Conservation (phyloP, 2,888 invertebrate genomes). For the Sinhomidia bicolor region DNA sequence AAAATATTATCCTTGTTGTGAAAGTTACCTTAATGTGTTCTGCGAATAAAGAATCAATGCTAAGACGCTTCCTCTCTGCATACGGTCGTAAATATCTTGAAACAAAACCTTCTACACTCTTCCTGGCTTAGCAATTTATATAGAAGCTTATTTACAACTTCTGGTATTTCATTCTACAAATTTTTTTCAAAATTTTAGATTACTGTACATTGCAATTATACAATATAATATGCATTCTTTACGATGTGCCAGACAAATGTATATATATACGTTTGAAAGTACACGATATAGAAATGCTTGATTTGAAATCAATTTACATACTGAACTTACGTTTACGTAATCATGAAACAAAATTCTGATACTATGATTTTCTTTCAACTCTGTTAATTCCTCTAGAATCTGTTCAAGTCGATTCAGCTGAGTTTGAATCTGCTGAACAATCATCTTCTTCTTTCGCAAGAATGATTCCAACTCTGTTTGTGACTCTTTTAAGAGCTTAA, state of each 20-base stretch:
- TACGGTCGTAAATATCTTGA: slow-evolving; percentile 75
- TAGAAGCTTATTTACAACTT: slow-evolving; percentile 77
- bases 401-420: slow-evolving; percentile 59
- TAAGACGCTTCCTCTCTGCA: slow-evolving; percentile 72
- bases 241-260: neutral
- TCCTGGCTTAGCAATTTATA: slow-evolving; percentile 74
- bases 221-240: neutral
- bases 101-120: slow-evolving; percentile 76
- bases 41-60: slow-evolving; percentile 71
- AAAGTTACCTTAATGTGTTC: slow-evolving; percentile 77
- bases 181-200: neutral
- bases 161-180: slow-evolving; percentile 72
- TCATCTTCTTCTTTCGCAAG: neutral
- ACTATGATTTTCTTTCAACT: slow-evolving; percentile 73
- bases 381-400: slow-evolving; percentile 72
- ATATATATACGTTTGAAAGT: neutral
- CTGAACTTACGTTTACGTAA: slow-evolving; percentile 69
- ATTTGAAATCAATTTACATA: too few relatives aligned
- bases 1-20: too few relatives aligned
- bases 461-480: neutral
- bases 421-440: slow-evolving; percentile 62
- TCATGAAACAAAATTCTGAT: slow-evolving; percentile 76
- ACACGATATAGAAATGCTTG: too few relatives aligned
- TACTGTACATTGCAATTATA: neutral
- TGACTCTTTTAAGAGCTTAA: slow-evolving; percentile 3